Percentiles rank a stretch among this genome's conserved stretches.
phyloP scores from a whole-genome alignment of 2,797 vertebrate genomes.

The Girardinus metallicus region DNA sequence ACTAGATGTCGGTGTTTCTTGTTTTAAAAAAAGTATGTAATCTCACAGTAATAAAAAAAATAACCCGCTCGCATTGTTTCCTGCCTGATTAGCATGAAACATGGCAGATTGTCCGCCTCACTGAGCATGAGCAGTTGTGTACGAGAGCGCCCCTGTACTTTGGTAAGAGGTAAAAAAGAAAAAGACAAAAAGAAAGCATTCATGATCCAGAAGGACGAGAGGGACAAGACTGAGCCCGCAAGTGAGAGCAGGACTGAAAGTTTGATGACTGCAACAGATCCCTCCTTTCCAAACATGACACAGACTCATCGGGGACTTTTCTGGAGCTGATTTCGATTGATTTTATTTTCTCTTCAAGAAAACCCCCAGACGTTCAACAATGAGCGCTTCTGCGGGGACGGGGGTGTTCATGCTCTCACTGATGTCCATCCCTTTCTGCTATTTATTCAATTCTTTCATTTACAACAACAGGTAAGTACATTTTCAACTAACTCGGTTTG shows the following conservation, averaged over 20 bases:
- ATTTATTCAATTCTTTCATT: slow-evolving; percentile 85
- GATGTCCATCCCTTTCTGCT: slow-evolving; percentile 89
- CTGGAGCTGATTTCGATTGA: not conserved
- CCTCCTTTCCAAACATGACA: slow-evolving; percentile 7
- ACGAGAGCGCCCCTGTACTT: not conserved
- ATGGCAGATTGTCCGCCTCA: not conserved
- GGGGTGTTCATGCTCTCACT: slow-evolving; percentile 90
- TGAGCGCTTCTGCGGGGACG: slow-evolving; percentile 90
- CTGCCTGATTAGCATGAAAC: not conserved
- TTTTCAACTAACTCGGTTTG: not conserved
- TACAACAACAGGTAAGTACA: slow-evolving; percentile 83
- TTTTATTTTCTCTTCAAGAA: not conserved
- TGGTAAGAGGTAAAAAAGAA: not conserved
- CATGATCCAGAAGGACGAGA: slow-evolving; percentile 5
- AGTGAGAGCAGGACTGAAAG: not conserved
- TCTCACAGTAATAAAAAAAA: not conserved
- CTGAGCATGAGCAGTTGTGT: not conserved
- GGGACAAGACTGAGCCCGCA: slow-evolving; percentile 22
- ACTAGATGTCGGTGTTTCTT: slow-evolving; percentile 2
- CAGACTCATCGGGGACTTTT: slow-evolving; percentile 1
- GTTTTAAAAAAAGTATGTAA: not conserved
- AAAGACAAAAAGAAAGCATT: not conserved
- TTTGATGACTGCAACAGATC: not conserved
- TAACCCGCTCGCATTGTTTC: not conserved
- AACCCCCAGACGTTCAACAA: slow-evolving; percentile 48